Base-by-base conservation (phyloP, 1,140 invertebrate species). In the Macrocentrus cingulum region DNA sequence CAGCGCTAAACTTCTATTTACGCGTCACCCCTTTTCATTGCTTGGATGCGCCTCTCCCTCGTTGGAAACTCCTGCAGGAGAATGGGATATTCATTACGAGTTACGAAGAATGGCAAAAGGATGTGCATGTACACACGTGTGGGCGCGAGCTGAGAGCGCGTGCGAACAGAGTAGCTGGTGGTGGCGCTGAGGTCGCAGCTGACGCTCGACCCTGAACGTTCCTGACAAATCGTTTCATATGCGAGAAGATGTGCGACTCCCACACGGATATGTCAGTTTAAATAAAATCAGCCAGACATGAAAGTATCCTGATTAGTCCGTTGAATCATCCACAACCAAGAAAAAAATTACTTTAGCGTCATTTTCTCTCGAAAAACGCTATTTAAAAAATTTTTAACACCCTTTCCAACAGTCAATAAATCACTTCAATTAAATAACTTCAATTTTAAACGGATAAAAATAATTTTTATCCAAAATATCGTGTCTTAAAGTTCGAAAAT, bases 61-160 rank as follows among this genome's bases (percentile, higher is more conserved):
- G 18, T 51, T 15, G n/a, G 46, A n/a, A 29, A 13, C 19, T 36
- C 4, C 16, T 6, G 8, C 29, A 39, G 51, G 46, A 61, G 59
- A 67, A 65, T 66, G 61, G 63, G 70, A 69, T 72, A 72, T 70
- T 70, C 65, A 69, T 70, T 66, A 65, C 58, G 52, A 41, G 52
- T 60, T 56, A 55, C n/a, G n/a, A 61, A 64, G 49, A 66, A 66
- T 56, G 54, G 59, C 51, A 45, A 51, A 59, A 36, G 56, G 61
- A 37, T 57, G 39, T 29, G n/a, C 63, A 51, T 58, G 60, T 61
- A 55, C 61, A 59, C 51, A 53, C 57, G 60, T 66, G 61, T 65
- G 61, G 61, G 66, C 66, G 69, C 71, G 68, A 63, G 69, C n/a
- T n/a, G 60, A 68, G 61, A 66, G 61, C 62, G 66, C 66, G 69